Conservation (phyloP, 2,888 invertebrate genomes). For the Ectemnius continuus region DNA sequence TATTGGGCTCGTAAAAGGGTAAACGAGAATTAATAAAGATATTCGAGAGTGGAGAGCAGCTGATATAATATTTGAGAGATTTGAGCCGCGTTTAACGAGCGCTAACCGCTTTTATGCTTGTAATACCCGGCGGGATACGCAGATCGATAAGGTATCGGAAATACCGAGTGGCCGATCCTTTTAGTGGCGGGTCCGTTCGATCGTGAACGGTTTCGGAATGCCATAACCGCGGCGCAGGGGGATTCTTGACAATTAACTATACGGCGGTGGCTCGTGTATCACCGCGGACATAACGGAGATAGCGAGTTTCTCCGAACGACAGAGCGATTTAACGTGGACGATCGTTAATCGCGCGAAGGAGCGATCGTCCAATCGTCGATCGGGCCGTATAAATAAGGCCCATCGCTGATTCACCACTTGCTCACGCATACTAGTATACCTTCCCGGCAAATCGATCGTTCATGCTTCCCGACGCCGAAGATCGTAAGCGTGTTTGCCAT, state of each 20-base stretch:
- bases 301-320: slow-evolving; percentile 57
- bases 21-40: no score
- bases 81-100: not conserved
- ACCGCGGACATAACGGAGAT: slow-evolving; percentile 57
- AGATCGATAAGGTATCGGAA: slow-evolving; percentile 29
- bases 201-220: slow-evolving; percentile 54
- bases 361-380: slow-evolving; percentile 40
- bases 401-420: slow-evolving; percentile 26
- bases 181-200: slow-evolving; percentile 39
- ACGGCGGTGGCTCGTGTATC: slow-evolving; percentile 63
- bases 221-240: slow-evolving; percentile 58
- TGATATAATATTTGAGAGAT: slow-evolving; percentile 2
- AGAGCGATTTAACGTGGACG: slow-evolving; percentile 56
- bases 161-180: slow-evolving; percentile 34
- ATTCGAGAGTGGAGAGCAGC: not conserved
- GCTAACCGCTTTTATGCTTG: not conserved
- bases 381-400: slow-evolving; percentile 32
- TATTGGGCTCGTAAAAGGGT: no score
- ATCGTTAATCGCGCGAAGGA: slow-evolving; percentile 56
- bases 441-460: slow-evolving; percentile 13
- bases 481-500: no score
- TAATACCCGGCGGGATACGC: not conserved
- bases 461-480: not conserved
- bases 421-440: slow-evolving; percentile 5
- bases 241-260: slow-evolving; percentile 68